Percentiles rank a stretch among this genome's conserved stretches.
Conservation (phyloP, 2,797 vertebrate genomes). For the Nyctibius grandis region DNA sequence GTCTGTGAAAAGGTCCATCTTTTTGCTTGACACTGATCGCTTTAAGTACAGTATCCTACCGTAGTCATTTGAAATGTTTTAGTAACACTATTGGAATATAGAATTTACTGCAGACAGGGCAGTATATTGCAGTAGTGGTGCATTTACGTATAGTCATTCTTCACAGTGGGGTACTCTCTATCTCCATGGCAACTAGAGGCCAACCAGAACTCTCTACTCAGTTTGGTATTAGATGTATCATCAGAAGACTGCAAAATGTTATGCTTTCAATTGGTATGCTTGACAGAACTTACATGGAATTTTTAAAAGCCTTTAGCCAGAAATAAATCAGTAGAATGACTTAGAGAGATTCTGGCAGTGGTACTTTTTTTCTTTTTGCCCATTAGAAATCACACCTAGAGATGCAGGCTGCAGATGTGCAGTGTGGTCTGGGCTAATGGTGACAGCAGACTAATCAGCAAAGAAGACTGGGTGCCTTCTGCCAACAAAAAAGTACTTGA, state of each 20-base stretch:
- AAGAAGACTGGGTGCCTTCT: neutral
- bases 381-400: neutral
- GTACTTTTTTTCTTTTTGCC: neutral
- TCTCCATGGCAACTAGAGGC: conserved; percentile 5
- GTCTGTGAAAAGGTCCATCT: neutral
- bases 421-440: neutral
- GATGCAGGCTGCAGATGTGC: neutral
- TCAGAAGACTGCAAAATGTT: neutral
- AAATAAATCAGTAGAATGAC: neutral
- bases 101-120: neutral
- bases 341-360: neutral
- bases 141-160: neutral
- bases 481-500: neutral
- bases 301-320: neutral
- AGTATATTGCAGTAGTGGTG: neutral
- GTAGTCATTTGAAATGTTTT: neutral
- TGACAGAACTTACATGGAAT: neutral
- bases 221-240: neutral
- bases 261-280: neutral
- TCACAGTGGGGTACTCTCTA: neutral
- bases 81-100: neutral
- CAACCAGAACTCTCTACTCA: neutral
- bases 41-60: neutral
- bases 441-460: neutral
- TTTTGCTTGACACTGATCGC: neutral